Evolutionary conservation across 2,113 vertebrate genomes (phyloP).

Genomic region (Oophaga pumilio): DNA sequence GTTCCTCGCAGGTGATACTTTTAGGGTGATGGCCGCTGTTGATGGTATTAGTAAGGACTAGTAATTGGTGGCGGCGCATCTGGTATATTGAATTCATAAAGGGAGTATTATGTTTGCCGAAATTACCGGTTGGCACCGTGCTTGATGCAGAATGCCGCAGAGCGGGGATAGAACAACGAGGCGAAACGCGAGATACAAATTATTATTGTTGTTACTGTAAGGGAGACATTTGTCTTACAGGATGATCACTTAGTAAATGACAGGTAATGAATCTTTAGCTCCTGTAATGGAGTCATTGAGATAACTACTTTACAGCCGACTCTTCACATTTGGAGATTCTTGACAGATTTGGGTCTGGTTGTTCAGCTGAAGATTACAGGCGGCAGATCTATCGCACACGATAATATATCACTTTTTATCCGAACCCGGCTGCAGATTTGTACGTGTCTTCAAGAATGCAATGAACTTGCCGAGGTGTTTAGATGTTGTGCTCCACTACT

Average conservation of each 20-base stretch:
- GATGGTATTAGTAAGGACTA: background rate
- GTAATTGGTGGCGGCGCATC: background rate
- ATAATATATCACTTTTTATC: constrained; percentile 19
- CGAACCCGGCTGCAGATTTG: constrained; percentile 23
- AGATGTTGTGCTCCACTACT: background rate
- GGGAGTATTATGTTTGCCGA: background rate
- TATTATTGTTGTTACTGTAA: constrained; percentile 42
- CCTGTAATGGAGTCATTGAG: constrained; percentile 43
- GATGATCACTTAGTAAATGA: constrained; percentile 35
- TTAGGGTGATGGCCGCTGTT: background rate
- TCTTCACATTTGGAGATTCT: constrained; percentile 29
- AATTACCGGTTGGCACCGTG: background rate
- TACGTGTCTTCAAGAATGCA: constrained; percentile 9
- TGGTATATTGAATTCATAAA: background rate
- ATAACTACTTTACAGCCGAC: constrained; percentile 19
- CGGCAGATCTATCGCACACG: constrained; percentile 26
- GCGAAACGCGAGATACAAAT: background rate
- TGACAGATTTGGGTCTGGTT: constrained; percentile 50
- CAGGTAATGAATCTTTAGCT: constrained; percentile 52
- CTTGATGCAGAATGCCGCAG: constrained; percentile 1
- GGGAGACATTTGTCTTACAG: constrained; percentile 32
- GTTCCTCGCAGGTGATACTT: background rate
- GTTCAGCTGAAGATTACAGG: constrained; percentile 47
- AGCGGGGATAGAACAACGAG: background rate
- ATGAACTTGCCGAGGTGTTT: constrained; percentile 8